Conservation (phyloP, 2,888 invertebrate genomes). For the Scaeva pyrastri region DNA sequence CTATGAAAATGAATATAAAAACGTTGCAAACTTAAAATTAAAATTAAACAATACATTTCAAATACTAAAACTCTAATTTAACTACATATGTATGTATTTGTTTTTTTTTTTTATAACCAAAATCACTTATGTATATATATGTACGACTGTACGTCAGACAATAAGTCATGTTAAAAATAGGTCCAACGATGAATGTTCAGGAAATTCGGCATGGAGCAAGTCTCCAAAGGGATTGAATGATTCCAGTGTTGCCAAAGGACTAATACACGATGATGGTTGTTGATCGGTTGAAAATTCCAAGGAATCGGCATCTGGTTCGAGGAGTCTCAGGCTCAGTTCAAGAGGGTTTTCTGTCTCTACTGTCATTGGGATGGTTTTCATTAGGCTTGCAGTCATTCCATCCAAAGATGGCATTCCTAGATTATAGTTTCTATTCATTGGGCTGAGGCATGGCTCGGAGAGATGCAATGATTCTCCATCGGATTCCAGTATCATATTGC, state of each 20-base stretch:
- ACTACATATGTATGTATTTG: neutral
- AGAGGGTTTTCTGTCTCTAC: constrained; percentile 79
- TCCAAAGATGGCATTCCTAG: constrained; percentile 53
- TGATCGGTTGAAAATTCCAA: constrained; percentile 80
- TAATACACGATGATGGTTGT: constrained; percentile 81
- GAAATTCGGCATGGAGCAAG: constrained; percentile 81
- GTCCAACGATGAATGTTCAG: constrained; percentile 80
- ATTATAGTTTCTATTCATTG: constrained; percentile 70
- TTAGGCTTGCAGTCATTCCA: constrained; percentile 45
- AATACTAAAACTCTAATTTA: constrained; percentile 2
- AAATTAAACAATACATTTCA: constrained; percentile 13
- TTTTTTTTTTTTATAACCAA: too few relatives aligned
- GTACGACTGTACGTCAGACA: neutral
- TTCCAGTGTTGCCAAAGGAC: constrained; percentile 81
- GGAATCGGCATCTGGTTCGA: constrained; percentile 81
- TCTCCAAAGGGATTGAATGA: constrained; percentile 82
- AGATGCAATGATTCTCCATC: constrained; percentile 86
- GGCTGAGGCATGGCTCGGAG: constrained; percentile 81
- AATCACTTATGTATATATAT: too few relatives aligned
- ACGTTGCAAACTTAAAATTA: constrained; percentile 29
- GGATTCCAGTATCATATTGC: constrained; percentile 84
- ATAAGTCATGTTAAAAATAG: constrained; percentile 82
- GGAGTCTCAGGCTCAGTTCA: constrained; percentile 81
- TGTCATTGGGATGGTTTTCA: constrained; percentile 50
- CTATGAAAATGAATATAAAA: neutral